Evolutionary conservation across 2,888 invertebrate genomes (phyloP), one percentile per base, ranked within the genome.

Genomic region (Cantharis flavilabris): DNA sequence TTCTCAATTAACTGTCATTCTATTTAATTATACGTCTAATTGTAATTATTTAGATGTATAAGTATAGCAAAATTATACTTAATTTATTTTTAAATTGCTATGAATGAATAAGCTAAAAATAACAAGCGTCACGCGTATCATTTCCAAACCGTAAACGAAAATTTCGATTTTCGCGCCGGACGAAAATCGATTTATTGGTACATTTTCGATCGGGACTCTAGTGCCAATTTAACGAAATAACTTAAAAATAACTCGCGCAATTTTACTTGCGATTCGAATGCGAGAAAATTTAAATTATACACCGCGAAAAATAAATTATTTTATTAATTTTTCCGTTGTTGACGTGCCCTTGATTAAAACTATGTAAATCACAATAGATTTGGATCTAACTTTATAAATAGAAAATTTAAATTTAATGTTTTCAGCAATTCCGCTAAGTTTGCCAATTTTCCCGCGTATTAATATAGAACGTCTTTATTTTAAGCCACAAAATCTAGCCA

Each of bases 401-500:
- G 65, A 67, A 23, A 23, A 67, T 23, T 67, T 67, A 67, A 67
- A 67, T 67, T 23, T 67, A 67, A 67, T 67, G 23, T 67, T 67
- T 67, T 67, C 23, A 67, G 65, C 65, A 67, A 67, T 23, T 23
- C 23, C 26, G n/a, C 26, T 67, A 23, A 67, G 65, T 67, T 67
- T 67, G 65, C 65, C 65, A 67, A 67, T 67, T 67, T 67, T 67
- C 65, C 49, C 26, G 65, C 23, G 65, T 67, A 67, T 67, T 67
- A 67, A 67, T 67, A 67, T 67, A 67, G 65, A 67, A 67, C 65
- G n/a, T 23, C 23, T 23, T 67, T 67, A 67, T 67, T 67, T 67
- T 67, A 67, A 67, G 65, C 13, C 18, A 67, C 65, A 67, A 67
- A 67, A 67, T 67, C n/a, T 67, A 67, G 65, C 65, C 65, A 67